A percentile compares a stretch with the other conserved stretches of the same genome.
Conservation (phyloP, 2,797 vertebrate species). For the Bovichtus diacanthus region DNA sequence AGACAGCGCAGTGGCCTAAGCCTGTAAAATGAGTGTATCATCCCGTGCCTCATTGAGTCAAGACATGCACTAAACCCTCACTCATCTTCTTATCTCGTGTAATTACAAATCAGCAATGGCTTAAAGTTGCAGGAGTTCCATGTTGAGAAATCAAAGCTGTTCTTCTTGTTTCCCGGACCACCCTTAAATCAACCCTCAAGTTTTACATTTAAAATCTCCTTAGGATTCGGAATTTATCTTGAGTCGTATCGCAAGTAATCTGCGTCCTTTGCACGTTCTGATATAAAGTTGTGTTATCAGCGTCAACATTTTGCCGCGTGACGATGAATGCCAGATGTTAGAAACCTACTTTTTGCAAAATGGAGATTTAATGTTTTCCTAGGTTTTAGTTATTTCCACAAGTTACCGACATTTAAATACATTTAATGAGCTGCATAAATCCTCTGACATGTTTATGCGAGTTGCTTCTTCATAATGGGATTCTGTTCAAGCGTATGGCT, state of each 20-base stretch:
- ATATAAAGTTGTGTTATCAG: slow-evolving; percentile 11
- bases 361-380: slow-evolving; percentile 5
- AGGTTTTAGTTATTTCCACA: background rate
- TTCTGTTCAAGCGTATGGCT: slow-evolving; percentile 35
- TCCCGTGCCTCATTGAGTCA: slow-evolving; percentile 58
- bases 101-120: slow-evolving; percentile 71
- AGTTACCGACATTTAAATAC: slow-evolving; percentile 10
- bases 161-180: slow-evolving; percentile 27
- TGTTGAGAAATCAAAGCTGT: slow-evolving; percentile 39
- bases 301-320: slow-evolving; percentile 19
- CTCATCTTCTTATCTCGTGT: slow-evolving; percentile 73
- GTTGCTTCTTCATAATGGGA: slow-evolving; percentile 31
- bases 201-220: slow-evolving; percentile 44
- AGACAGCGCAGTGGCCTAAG: slow-evolving; percentile 51
- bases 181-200: slow-evolving; percentile 26
- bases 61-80: slow-evolving; percentile 65
- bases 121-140: slow-evolving; percentile 48
- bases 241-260: slow-evolving; percentile 43
- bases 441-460: slow-evolving; percentile 14
- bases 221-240: slow-evolving; percentile 49
- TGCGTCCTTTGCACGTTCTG: slow-evolving; percentile 17
- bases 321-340: slow-evolving; percentile 30
- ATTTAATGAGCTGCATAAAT: slow-evolving; percentile 20
- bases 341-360: slow-evolving; percentile 28
- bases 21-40: slow-evolving; percentile 60